phyloP scores from a whole-genome alignment of 2,797 vertebrate genomes.

The Neosilurus mollespiculum region DNA sequence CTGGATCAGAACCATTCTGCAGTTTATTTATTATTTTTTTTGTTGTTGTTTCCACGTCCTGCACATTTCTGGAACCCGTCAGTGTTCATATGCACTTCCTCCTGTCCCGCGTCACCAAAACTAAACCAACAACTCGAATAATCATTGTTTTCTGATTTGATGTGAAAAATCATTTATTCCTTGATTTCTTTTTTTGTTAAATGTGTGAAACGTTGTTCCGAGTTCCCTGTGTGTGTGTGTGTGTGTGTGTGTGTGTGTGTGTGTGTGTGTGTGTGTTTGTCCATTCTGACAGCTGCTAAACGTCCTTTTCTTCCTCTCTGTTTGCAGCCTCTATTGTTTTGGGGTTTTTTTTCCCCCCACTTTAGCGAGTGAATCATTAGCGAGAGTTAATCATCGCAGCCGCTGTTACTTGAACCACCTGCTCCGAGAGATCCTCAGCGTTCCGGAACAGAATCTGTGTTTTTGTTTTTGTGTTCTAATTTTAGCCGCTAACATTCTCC shows the following conservation, averaged over 20 bases:
- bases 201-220: not conserved
- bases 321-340: slow-evolving; percentile 35
- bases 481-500: slow-evolving; percentile 46
- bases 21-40: slow-evolving; percentile 31
- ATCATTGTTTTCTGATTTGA: slow-evolving; percentile 66
- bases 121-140: slow-evolving; percentile 70
- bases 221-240: slow-evolving; percentile 46
- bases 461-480: not conserved
- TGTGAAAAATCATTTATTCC: slow-evolving; percentile 39
- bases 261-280: slow-evolving; percentile 67
- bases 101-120: slow-evolving; percentile 74
- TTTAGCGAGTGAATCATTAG: slow-evolving; percentile 63
- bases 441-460: slow-evolving; percentile 17
- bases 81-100: slow-evolving; percentile 76
- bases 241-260: slow-evolving; percentile 69
- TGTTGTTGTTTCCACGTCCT: slow-evolving; percentile 1
- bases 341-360: slow-evolving; percentile 54
- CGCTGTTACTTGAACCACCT: slow-evolving; percentile 40
- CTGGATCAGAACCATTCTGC: slow-evolving; percentile 60
- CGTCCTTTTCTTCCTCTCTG: slow-evolving; percentile 39
- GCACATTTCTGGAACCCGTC: slow-evolving; percentile 63
- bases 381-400: slow-evolving; percentile 34
- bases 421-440: slow-evolving; percentile 30
- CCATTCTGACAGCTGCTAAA: slow-evolving; percentile 66
- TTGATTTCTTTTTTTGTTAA: too few species aligned